Base-by-base conservation (phyloP, 2,888 invertebrate genomes). In the Callyntrura sp. region DNA sequence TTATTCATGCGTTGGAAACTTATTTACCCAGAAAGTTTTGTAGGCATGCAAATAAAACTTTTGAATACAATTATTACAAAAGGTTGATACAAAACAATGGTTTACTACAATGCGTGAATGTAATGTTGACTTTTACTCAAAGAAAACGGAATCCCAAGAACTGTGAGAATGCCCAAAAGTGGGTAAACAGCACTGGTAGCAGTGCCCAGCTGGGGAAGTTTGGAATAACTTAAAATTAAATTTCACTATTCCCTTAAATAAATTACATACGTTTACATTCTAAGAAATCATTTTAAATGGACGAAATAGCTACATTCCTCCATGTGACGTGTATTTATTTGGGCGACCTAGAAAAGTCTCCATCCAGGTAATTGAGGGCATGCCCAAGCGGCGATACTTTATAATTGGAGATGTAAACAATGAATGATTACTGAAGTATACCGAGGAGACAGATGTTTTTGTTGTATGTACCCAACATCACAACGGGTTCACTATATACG, bases 341-440 rank as follows among this genome's bases (percentile, higher is more conserved):
- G 12, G 9, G 17, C 45, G 70, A 70, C 70, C 70, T 70, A 70
- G 70, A 70, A 70, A 70, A 45, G 14, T 1, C 70, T 45, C 45
- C 43, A 70, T 70, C 43, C 43, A 45, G n/a, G 43, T 70, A 45
- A 70, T 70, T 70, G 70, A 23, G 43, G 45, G 8, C 1, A 17
- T 28, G n/a, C 65, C 28, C 12, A 1, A n/a, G 12, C 35, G 28
- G 35, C 35, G 12, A 5, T n/a, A 14, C 0, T 35, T 5, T 25
- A 8, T n/a, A 35, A 12, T 70, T 9, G n/a, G n/a, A n/a, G 70
- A 14, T 43, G 70, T 70, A 70, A 70, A 70, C 70, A 70, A 70
- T 70, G 35, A 43, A 45, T 45, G 70, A 70, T 45, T 70, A 45
- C 20, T 43, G 70, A 17, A 70, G 43, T 35, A 45, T 70, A 17